phyloP scores from a whole-genome alignment of 2,888 invertebrate species.

The Aelia acuminata region DNA sequence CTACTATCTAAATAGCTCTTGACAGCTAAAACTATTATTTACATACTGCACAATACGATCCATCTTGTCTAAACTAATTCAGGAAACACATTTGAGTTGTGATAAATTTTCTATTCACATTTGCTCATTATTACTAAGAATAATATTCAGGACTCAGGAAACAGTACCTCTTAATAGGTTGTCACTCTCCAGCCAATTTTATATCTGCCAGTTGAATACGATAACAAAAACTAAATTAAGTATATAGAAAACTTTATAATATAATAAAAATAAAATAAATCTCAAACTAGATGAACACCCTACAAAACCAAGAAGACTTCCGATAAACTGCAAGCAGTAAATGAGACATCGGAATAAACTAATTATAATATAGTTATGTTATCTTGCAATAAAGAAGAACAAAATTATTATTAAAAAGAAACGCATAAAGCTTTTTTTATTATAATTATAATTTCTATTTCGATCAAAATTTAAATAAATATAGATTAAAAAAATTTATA shows the following conservation, averaged over 20 bases:
- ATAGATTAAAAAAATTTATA: constrained; percentile 9
- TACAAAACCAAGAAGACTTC: background rate
- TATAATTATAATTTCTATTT: background rate
- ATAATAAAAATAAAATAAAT: constrained; percentile 15
- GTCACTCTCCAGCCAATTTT: background rate
- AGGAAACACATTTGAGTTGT: background rate
- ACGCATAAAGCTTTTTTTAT: background rate
- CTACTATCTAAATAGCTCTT: background rate
- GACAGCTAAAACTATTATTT: constrained; percentile 4
- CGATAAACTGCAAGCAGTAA: background rate
- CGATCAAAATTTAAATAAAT: constrained; percentile 18
- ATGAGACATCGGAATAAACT: background rate
- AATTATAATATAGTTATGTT: background rate
- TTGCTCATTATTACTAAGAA: background rate
- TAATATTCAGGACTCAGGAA: background rate
- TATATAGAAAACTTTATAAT: background rate
- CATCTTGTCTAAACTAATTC: constrained; percentile 14
- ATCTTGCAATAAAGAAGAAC: background rate
- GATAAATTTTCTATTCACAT: constrained; percentile 24
- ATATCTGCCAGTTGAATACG: background rate
- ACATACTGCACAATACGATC: constrained; percentile 18
- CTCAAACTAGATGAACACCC: background rate
- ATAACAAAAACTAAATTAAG: background rate
- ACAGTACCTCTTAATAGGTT: background rate
- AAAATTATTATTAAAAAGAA: constrained; percentile 17